Base-by-base conservation (phyloP, 1,140 invertebrate species). In the Drosophila sulfurigaster region DNA sequence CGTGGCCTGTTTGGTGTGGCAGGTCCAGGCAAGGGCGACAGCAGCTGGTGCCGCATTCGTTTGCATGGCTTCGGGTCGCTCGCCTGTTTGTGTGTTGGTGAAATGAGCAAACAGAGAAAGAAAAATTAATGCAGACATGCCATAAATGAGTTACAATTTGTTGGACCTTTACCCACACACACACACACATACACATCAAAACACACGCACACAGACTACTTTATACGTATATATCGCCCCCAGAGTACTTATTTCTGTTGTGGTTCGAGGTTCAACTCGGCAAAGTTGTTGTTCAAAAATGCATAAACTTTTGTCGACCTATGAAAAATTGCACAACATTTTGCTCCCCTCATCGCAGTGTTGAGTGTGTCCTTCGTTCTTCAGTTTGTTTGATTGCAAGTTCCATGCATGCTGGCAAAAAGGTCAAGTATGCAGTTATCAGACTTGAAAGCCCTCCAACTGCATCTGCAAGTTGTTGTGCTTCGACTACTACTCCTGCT, bases 61-160 rank as follows among this genome's bases (percentile, higher is more conserved):
- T 82, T 92, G 91, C 91, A 92, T 92, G 25, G 91, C 91, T 65
- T 92, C 91, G 57, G 91, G 91, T 66, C 91, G 91, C 73, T 92
- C 91, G 69, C 91, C 91, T 92, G 82, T 70, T 7, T 8, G 35
- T 38, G 35, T 38, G 35, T 10, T 7, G 2, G 30, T 78, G 75
- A 64, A 79, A 75, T 75, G 69, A 63, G 65, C 54, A 66, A 69
- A 72, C 59, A 72, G 10, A 57, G 25, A 51, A 46, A 64, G 46
- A 59, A 60, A 71, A 49, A 81, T 63, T 30, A 65, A 65, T 71
- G 70, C 60, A 54, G 72, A 82, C 64, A 79, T 76, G 67, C 38
- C 72, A 82, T 80, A 87, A 87, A 87, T 87, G 83, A 75, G 77
- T 70, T 80, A 88, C 83, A 87, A 87, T 82, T 87, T 87, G 82